phyloP scores from a whole-genome alignment of 1,140 invertebrate genomes.

The Whitmania pigra region DNA sequence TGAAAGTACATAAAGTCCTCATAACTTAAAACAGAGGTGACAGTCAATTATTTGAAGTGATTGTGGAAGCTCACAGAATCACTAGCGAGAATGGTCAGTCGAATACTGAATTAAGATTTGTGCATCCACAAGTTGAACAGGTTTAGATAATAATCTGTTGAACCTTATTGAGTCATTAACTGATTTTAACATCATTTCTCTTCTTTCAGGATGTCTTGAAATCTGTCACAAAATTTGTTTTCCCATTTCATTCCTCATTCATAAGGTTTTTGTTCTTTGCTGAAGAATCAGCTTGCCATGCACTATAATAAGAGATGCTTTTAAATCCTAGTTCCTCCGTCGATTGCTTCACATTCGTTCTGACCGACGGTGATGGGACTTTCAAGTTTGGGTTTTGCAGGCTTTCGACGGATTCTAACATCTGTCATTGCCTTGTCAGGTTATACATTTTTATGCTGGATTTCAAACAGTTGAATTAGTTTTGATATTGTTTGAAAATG shows the following conservation, averaged over 20 bases:
- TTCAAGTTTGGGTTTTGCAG: slow-evolving; percentile 91
- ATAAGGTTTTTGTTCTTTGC: background rate
- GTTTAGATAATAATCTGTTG: too few species aligned
- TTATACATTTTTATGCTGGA: slow-evolving; percentile 20
- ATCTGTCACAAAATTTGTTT: slow-evolving; percentile 68
- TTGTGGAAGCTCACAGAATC: too few species aligned
- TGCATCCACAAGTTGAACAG: too few species aligned
- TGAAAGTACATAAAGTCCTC: too few species aligned
- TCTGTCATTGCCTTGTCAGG: slow-evolving; percentile 41
- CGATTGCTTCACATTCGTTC: slow-evolving; percentile 79
- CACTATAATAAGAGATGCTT: slow-evolving; percentile 24
- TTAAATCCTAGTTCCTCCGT: slow-evolving; percentile 52
- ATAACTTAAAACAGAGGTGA: too few species aligned
- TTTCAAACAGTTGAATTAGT: too few species aligned
- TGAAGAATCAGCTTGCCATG: slow-evolving; percentile 24
- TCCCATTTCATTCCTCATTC: slow-evolving; percentile 56
- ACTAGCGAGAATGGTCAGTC: too few species aligned
- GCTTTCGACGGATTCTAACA: slow-evolving; percentile 53
- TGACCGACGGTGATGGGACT: slow-evolving; percentile 81
- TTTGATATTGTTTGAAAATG: too few species aligned
- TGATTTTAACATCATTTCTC: too few species aligned
- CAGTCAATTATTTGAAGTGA: too few species aligned
- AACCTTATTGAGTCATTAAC: too few species aligned
- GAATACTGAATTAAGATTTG: too few species aligned
- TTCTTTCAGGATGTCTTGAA: slow-evolving; percentile 53